A percentile compares a stretch with the other conserved stretches of the same genome.
phyloP scores from a whole-genome alignment of 2,888 invertebrate species.

The Tipula vernalis region DNA sequence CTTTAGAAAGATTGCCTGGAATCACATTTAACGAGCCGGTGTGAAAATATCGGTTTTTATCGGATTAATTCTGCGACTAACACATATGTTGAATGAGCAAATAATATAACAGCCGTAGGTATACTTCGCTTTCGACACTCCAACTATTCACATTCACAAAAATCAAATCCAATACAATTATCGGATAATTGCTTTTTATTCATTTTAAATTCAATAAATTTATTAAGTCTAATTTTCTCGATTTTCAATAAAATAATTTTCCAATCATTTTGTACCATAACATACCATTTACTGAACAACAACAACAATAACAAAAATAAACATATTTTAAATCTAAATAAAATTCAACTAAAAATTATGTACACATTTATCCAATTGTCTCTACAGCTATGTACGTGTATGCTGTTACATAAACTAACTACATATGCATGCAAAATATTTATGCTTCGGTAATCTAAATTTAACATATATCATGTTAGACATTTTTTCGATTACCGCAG shows the following conservation, averaged over 20 bases:
- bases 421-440: neutral
- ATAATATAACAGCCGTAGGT: too few relatives aligned
- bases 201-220: neutral
- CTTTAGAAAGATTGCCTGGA: too few relatives aligned
- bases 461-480: neutral
- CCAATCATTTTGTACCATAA: neutral
- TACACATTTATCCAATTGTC: neutral
- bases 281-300: neutral
- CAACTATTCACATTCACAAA: too few relatives aligned
- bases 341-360: neutral
- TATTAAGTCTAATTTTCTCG: neutral
- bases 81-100: too few relatives aligned
- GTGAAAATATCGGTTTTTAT: too few relatives aligned
- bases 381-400: neutral
- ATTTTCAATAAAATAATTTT: neutral
- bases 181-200: neutral
- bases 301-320: neutral
- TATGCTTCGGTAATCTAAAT: constrained; percentile 4
- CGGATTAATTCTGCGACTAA: too few relatives aligned
- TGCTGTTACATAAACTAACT: neutral
- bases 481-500: neutral
- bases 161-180: neutral
- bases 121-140: too few relatives aligned
- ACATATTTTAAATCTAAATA: neutral
- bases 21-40: too few relatives aligned